Percentiles rank a stretch among this genome's conserved stretches.
These are phyloP conservation scores for Ernsta delagoae DNA, from an alignment of 2,888 invertebrate genomes.

Conservation along the genomic window DNA sequence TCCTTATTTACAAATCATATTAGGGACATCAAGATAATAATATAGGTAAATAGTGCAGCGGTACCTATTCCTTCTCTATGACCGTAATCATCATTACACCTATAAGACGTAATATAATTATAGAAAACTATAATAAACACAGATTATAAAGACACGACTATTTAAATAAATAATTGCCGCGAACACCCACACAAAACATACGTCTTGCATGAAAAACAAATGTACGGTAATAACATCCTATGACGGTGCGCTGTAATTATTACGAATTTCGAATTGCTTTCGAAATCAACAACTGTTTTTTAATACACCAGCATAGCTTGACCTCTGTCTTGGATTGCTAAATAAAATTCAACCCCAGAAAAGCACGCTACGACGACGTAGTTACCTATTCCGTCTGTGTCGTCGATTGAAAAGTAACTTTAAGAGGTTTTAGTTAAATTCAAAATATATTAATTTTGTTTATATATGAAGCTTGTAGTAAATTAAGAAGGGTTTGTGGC, in stretches of 20 bases:
- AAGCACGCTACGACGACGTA: constrained; percentile 23
- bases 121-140: constrained; percentile 41
- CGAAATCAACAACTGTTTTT: constrained; percentile 72
- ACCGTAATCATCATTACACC: constrained; percentile 7
- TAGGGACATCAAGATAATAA: too few relatives aligned
- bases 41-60: too few relatives aligned
- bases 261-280: constrained; percentile 64
- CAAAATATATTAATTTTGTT: neutral
- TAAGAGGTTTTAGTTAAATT: neutral
- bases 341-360: constrained; percentile 51
- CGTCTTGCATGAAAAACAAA: constrained; percentile 65
- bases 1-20: too few relatives aligned
- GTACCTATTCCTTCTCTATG: too few relatives aligned
- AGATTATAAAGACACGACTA: constrained; percentile 28
- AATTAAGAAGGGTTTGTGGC: constrained; percentile 27
- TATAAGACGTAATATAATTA: constrained; percentile 28
- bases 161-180: constrained; percentile 51
- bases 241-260: constrained; percentile 63
- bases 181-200: constrained; percentile 55
- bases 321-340: constrained; percentile 45
- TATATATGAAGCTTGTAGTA: constrained; percentile 1
- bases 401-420: constrained; percentile 18
- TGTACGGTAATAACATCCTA: constrained; percentile 61
- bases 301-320: constrained; percentile 53
- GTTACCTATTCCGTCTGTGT: neutral